Conservation (phyloP, 2,797 vertebrate genomes). For the Lepidocolaptes lacrymiger region DNA sequence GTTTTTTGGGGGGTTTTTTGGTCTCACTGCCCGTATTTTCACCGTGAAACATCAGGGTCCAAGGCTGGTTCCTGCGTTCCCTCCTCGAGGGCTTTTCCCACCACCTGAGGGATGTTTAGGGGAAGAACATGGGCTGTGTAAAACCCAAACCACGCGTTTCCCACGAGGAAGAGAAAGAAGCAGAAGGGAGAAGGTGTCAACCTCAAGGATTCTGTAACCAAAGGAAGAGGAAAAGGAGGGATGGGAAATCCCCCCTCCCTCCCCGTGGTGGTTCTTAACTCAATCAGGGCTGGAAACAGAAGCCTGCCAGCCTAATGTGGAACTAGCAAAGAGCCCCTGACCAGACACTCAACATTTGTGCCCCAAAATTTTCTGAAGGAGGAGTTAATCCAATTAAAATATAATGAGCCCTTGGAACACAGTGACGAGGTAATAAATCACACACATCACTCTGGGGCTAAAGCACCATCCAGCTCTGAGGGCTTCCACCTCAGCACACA, state of each 20-base stretch:
- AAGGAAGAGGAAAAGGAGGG: neutral
- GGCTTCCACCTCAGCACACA: neutral
- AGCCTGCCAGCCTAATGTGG: neutral
- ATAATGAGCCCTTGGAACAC: slow-evolving; percentile 29
- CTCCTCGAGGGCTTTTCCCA: neutral
- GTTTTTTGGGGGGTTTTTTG: neutral
- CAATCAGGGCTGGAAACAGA: slow-evolving; percentile 23
- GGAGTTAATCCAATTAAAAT: slow-evolving; percentile 47
- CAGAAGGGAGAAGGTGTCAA: neutral
- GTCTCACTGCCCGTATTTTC: neutral
- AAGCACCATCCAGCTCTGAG: slow-evolving; percentile 1
- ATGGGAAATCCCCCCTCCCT: neutral
- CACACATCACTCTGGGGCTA: neutral
- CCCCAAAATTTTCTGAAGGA: slow-evolving; percentile 8
- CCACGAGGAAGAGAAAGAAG: neutral
- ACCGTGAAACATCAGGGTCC: neutral
- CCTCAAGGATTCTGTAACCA: neutral
- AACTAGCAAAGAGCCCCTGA: neutral
- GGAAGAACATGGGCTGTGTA: rapidly evolving
- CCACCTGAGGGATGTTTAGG: neutral
- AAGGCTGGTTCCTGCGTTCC: neutral
- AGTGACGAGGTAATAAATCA: neutral
- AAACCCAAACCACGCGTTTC: neutral
- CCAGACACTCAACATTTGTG: slow-evolving; percentile 12
- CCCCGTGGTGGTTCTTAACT: neutral